phyloP scores from a whole-genome alignment of 1,140 invertebrate species.

The Parapsyche elsis region DNA sequence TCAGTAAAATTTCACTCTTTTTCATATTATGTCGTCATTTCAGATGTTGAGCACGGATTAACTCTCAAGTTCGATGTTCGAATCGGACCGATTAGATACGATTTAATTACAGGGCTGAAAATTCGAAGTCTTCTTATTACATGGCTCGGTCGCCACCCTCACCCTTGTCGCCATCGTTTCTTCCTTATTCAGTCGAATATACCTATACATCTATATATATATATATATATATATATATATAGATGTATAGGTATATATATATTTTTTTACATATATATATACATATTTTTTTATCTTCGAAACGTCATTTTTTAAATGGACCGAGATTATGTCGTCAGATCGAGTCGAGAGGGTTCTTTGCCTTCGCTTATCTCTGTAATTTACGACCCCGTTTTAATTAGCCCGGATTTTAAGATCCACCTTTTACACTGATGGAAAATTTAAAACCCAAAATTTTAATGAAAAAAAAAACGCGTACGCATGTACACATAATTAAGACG shows the following conservation, averaged over 20 bases:
- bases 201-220: not conserved
- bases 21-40: no score
- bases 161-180: not conserved
- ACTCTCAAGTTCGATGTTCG: not conserved
- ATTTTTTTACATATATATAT: not conserved
- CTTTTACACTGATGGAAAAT: slow-evolving; percentile 45
- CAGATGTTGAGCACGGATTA: not conserved
- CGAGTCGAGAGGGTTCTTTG: slow-evolving; percentile 27
- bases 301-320: slow-evolving; percentile 54
- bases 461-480: not conserved
- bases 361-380: slow-evolving; percentile 50
- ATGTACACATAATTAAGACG: not conserved
- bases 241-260: not conserved
- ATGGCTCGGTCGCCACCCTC: not conserved
- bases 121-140: slow-evolving; percentile 32
- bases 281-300: slow-evolving; percentile 11
- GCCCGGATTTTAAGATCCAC: slow-evolving; percentile 51
- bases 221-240: not conserved
- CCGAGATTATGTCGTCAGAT: slow-evolving; percentile 54
- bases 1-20: no score
- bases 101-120: slow-evolving; percentile 29
- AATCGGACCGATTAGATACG: slow-evolving; percentile 18
- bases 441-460: not conserved
- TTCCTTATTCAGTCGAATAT: not conserved
- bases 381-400: slow-evolving; percentile 54